Evolutionary conservation across 2,113 vertebrate genomes (phyloP).

Genomic region (Pan troglodytes): DNA sequence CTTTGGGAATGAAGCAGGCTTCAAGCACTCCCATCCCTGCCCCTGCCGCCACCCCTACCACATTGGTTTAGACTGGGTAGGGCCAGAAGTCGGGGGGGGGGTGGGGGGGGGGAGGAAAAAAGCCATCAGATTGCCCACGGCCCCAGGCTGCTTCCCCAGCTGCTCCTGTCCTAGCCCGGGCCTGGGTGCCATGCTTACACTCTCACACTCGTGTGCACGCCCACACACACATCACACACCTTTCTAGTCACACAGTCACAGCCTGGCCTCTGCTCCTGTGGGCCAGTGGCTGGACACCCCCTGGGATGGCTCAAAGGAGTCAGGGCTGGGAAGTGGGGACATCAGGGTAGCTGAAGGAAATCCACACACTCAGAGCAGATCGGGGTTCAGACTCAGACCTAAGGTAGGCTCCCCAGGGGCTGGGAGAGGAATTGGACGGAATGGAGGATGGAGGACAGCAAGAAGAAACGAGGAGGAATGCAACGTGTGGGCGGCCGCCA

Average conservation of each 20-base stretch:
- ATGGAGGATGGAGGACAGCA: constrained; percentile 20
- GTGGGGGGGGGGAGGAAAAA: not conserved
- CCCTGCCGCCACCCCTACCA: not conserved
- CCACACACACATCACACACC: constrained; percentile 47
- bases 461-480: constrained; percentile 60
- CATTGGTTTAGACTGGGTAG: not conserved
- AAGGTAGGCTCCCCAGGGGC: constrained; percentile 31
- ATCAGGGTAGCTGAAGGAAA: not conserved
- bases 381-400: not conserved
- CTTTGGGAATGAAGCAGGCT: not conserved
- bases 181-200: constrained; percentile 49
- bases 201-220: constrained; percentile 50
- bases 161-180: not conserved
- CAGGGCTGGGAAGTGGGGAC: constrained; percentile 58
- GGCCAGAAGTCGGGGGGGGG: not conserved
- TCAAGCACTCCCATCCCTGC: not conserved
- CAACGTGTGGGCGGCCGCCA: not conserved
- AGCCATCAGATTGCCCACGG: not conserved
- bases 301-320: not conserved
- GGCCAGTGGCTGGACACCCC: not conserved
- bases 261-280: constrained; percentile 38
- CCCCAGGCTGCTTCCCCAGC: not conserved
- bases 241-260: constrained; percentile 54
- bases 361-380: not conserved
- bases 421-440: constrained; percentile 20